phyloP scores from a whole-genome alignment of 2,797 vertebrate genomes.

The Antrozous pallidus region DNA sequence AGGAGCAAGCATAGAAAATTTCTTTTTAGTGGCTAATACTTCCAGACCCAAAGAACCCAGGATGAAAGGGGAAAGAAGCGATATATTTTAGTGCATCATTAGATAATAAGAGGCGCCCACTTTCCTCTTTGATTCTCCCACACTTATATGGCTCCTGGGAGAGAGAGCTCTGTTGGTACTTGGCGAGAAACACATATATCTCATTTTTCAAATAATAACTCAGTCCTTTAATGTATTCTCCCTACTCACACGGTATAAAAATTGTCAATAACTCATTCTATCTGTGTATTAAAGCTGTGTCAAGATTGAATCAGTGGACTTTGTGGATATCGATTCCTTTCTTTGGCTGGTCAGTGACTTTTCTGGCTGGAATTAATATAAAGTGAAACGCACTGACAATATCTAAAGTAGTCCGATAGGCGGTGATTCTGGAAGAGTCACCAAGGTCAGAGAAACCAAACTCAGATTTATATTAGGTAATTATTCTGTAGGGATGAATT shows the following conservation, averaged over 20 bases:
- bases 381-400: not conserved
- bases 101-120: not conserved
- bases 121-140: not conserved
- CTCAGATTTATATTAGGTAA: not conserved
- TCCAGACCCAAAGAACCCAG: not conserved
- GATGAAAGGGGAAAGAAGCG: not conserved
- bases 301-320: not conserved
- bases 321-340: not conserved
- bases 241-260: not conserved
- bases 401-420: not conserved
- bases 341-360: not conserved
- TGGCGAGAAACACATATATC: not conserved
- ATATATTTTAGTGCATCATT: not conserved
- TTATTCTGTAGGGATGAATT: not conserved
- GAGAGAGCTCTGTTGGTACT: not conserved
- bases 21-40: not conserved
- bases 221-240: not conserved
- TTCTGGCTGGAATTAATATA: constrained; percentile 3
- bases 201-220: constrained; percentile 3
- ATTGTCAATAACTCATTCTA: not conserved
- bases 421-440: not conserved
- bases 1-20: not conserved
- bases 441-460: not conserved
- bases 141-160: not conserved
- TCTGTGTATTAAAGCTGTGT: not conserved